These are phyloP conservation scores for Eudasyphora cyanicolor DNA, from an alignment of 2,888 invertebrate genomes.

Conservation along the genomic window DNA sequence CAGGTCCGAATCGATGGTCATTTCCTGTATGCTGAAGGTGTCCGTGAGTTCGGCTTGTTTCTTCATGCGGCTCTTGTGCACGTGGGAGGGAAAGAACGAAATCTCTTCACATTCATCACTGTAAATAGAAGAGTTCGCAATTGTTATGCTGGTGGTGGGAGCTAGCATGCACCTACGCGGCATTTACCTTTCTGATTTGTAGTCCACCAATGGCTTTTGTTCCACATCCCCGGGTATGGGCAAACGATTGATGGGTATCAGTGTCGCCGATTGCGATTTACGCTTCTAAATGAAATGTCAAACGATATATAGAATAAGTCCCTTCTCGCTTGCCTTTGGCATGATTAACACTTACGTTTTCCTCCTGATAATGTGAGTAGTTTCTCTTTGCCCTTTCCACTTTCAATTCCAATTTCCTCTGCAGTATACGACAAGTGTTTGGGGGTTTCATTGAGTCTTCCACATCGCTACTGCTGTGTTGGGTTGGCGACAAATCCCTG, in stretches of 20 bases:
- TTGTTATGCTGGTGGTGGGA: not conserved
- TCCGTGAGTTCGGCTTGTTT: slow-evolving; percentile 78
- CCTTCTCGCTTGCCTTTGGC: too few species aligned
- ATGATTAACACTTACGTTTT: slow-evolving; percentile 56
- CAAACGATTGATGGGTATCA: slow-evolving; percentile 79
- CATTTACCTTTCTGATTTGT: slow-evolving; percentile 77
- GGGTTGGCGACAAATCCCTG: slow-evolving; percentile 67
- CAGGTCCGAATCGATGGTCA: slow-evolving; percentile 79
- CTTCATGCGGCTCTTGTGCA: slow-evolving; percentile 71
- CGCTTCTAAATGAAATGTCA: slow-evolving; percentile 69
- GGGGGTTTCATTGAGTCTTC: slow-evolving; percentile 71
- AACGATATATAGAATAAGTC: slow-evolving; percentile 26
- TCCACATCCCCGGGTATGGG: slow-evolving; percentile 78
- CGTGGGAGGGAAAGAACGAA: slow-evolving; percentile 78
- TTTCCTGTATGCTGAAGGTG: slow-evolving; percentile 80
- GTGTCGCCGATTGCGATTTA: slow-evolving; percentile 77
- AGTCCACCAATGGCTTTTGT: slow-evolving; percentile 78
- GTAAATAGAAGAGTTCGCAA: slow-evolving; percentile 40
- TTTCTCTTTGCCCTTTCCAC: slow-evolving; percentile 80
- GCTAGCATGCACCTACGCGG: not conserved
- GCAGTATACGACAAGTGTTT: slow-evolving; percentile 79
- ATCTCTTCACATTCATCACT: slow-evolving; percentile 79
- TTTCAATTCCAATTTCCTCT: slow-evolving; percentile 79
- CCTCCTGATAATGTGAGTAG: slow-evolving; percentile 77
- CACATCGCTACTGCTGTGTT: slow-evolving; percentile 54